Percentiles rank a stretch among this genome's conserved stretches.
Evolutionary conservation across 2,888 invertebrate genomes (phyloP).

Genomic region (Agrotis ipsilon): DNA sequence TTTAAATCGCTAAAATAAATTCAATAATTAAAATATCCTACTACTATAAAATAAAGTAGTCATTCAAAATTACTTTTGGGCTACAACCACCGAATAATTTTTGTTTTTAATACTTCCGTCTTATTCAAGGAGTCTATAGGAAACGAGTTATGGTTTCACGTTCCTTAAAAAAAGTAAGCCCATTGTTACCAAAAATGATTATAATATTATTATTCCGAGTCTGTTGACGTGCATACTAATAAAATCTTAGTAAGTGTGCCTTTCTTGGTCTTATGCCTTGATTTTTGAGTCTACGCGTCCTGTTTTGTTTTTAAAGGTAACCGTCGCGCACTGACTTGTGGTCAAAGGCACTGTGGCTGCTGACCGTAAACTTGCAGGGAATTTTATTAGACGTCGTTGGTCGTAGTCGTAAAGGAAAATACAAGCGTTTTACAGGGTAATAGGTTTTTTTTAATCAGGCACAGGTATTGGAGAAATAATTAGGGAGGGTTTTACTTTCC

Average conservation of each 20-base stretch:
- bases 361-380: constrained; percentile 10
- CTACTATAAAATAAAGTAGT: background rate
- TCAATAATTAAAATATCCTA: background rate
- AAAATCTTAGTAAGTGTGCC: constrained; percentile 42
- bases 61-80: background rate
- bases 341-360: constrained; percentile 22
- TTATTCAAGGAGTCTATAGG: constrained; percentile 14
- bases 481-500: no score
- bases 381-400: background rate
- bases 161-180: constrained; percentile 33
- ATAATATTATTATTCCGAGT: constrained; percentile 23
- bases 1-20: background rate
- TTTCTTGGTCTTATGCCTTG: constrained; percentile 46
- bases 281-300: constrained; percentile 21
- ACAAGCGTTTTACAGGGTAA: no score
- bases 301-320: constrained; percentile 39
- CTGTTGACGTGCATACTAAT: constrained; percentile 42
- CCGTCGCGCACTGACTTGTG: constrained; percentile 20
- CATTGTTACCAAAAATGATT: constrained; percentile 41
- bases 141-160: constrained; percentile 13
- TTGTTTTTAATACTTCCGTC: constrained; percentile 14
- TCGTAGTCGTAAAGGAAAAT: background rate
- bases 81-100: background rate
- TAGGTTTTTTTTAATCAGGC: no score
- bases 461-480: background rate